Evolutionary conservation across 2,888 invertebrate species (phyloP).

Genomic region (Miltochrista miniata): DNA sequence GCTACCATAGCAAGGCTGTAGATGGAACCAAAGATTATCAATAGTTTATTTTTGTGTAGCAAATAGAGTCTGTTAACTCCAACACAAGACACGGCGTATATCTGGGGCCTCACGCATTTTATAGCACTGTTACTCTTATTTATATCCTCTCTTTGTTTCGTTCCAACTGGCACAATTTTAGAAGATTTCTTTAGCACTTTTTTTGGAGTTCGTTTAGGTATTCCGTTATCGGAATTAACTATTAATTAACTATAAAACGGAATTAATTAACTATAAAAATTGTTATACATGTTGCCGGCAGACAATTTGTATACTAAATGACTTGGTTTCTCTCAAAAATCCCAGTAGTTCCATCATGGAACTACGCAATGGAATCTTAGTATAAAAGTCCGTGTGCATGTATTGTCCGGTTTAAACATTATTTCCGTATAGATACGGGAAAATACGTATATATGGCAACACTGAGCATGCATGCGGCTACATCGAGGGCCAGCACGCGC

Average conservation of each 20-base stretch:
- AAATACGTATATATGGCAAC: too few relatives aligned
- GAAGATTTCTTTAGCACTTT: slow-evolving; percentile 27
- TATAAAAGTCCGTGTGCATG: too few relatives aligned
- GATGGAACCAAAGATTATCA: slow-evolving; percentile 28
- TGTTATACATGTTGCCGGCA: slow-evolving; percentile 21
- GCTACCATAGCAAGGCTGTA: slow-evolving; percentile 27
- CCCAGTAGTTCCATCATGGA: too few relatives aligned
- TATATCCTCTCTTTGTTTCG: slow-evolving; percentile 36
- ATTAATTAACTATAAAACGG: too few relatives aligned
- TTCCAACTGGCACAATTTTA: slow-evolving; percentile 43
- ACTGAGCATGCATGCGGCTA: too few relatives aligned
- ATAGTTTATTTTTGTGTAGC: slow-evolving; percentile 33
- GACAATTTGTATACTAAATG: slow-evolving; percentile 7
- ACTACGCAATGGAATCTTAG: too few relatives aligned
- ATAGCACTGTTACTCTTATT: slow-evolving; percentile 20
- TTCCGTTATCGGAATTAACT: slow-evolving; percentile 33
- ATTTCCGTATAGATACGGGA: too few relatives aligned
- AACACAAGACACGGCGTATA: slow-evolving; percentile 36
- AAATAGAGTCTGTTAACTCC: slow-evolving; percentile 52
- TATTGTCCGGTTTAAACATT: too few relatives aligned
- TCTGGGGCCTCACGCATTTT: slow-evolving; percentile 37
- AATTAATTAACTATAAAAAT: slow-evolving; percentile 7
- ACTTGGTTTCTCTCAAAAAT: not conserved
- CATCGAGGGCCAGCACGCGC: too few relatives aligned
- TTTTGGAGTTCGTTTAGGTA: slow-evolving; percentile 30